A percentile compares a stretch with the other conserved stretches of the same genome.
Evolutionary conservation across 2,888 invertebrate species (phyloP).

Genomic region (Ptychoptera albimana): DNA sequence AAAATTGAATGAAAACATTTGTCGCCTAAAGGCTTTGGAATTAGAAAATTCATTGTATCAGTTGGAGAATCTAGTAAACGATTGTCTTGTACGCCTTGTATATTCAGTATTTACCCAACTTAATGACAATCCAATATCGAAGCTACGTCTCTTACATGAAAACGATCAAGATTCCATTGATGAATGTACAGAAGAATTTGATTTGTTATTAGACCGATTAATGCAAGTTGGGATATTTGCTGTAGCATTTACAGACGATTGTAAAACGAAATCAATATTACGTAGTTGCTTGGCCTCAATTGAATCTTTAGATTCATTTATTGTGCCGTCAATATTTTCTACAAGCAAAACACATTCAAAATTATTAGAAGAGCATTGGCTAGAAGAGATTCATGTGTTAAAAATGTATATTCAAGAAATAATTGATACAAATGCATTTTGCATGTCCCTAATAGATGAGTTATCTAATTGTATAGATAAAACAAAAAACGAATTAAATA

Average conservation of each 20-base stretch:
- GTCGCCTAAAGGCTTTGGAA: conserved; percentile 21
- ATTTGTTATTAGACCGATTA: conserved; percentile 26
- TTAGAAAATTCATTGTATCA: conserved; percentile 23
- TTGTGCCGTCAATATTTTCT: conserved; percentile 25
- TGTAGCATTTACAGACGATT: conserved; percentile 20
- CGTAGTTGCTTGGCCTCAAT: conserved; percentile 27
- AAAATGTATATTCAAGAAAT: conserved; percentile 22
- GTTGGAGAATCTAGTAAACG: conserved; percentile 25
- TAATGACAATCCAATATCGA: conserved; percentile 21
- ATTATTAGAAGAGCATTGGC: conserved; percentile 25
- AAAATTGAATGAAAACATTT: conserved; percentile 15
- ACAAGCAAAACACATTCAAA: conserved; percentile 16
- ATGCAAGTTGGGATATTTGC: conserved; percentile 28
- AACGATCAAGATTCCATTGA: conserved; percentile 16
- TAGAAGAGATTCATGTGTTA: conserved; percentile 22
- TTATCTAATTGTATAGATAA: conserved; percentile 15
- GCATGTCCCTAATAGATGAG: conserved; percentile 20
- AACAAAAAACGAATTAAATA: conserved; percentile 15
- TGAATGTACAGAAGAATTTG: conserved; percentile 26
- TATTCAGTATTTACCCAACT: conserved; percentile 23
- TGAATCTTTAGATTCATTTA: conserved; percentile 24
- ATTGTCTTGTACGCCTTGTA: conserved; percentile 22
- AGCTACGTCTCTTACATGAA: conserved; percentile 17
- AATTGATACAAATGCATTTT: conserved; percentile 23
- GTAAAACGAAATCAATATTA: conserved; percentile 20